phyloP scores from a whole-genome alignment of 2,113 vertebrate genomes.

The Grantiella picta region DNA sequence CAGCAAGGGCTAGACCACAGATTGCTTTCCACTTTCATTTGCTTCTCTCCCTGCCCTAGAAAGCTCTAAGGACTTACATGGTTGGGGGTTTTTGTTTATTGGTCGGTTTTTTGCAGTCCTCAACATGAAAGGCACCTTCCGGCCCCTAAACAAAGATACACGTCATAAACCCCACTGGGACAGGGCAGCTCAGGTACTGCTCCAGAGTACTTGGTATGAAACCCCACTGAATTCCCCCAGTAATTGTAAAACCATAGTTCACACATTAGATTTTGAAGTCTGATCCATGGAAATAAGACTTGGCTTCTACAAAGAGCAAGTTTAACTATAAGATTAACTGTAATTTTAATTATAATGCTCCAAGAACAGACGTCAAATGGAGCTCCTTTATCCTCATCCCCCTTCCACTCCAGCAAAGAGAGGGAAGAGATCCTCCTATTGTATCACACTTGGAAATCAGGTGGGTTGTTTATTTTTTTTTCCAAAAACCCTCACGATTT shows the following conservation, averaged over 20 bases:
- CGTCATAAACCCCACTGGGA: accelerated
- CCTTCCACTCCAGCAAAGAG: neutral
- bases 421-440: neutral
- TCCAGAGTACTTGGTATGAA: neutral
- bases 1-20: neutral
- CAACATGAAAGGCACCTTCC: neutral
- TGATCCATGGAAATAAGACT: neutral
- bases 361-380: neutral
- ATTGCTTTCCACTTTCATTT: neutral
- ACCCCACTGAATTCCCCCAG: neutral
- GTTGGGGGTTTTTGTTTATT: neutral
- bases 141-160: neutral
- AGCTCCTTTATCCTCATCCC: neutral
- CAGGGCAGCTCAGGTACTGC: neutral
- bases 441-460: neutral
- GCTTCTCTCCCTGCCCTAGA: neutral
- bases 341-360: neutral
- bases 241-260: neutral
- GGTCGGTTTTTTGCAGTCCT: neutral
- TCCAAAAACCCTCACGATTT: neutral
- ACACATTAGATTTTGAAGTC: neutral
- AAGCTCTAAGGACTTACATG: neutral
- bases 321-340: neutral
- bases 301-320: neutral
- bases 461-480: too few relatives aligned